These are phyloP conservation scores for Drosophila melanica DNA, from an alignment of 1,140 invertebrate species.

Conservation along the genomic window DNA sequence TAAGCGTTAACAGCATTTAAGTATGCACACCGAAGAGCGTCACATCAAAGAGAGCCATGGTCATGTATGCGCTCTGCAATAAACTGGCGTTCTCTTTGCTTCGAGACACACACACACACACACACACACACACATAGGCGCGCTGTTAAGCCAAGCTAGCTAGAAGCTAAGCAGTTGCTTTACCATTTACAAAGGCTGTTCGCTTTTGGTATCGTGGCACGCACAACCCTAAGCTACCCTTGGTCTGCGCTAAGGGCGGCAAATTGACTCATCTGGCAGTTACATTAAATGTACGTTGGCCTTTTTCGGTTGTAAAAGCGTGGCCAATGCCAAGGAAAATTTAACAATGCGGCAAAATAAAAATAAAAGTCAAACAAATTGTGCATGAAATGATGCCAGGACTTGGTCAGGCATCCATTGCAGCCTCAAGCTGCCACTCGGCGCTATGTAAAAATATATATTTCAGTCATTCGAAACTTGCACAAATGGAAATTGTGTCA, in stretches of 20 bases:
- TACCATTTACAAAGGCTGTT: neutral
- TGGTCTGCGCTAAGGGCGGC: slow-evolving; percentile 7
- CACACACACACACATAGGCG: too few species aligned
- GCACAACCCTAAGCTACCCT: slow-evolving; percentile 28
- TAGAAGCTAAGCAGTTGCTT: neutral
- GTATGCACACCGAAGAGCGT: slow-evolving; percentile 8
- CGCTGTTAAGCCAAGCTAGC: slow-evolving; percentile 4
- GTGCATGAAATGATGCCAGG: slow-evolving; percentile 70
- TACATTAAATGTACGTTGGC: slow-evolving; percentile 56
- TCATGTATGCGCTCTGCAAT: neutral
- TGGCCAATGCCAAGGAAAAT: slow-evolving; percentile 51
- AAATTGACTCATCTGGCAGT: slow-evolving; percentile 64
- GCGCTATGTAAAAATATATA: slow-evolving; percentile 3
- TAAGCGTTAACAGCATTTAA: slow-evolving; percentile 5
- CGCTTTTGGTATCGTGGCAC: neutral
- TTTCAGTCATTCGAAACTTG: slow-evolving; percentile 68
- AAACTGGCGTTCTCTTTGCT: neutral
- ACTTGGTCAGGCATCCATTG: slow-evolving; percentile 12
- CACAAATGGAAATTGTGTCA: slow-evolving; percentile 77
- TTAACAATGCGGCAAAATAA: slow-evolving; percentile 77
- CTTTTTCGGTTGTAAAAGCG: slow-evolving; percentile 29
- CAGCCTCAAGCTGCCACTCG: slow-evolving; percentile 2
- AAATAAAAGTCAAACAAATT: slow-evolving; percentile 79
- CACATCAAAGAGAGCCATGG: neutral
- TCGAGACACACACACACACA: neutral